Base-by-base conservation (phyloP, 1,140 invertebrate species). In the Drosophila leontia region DNA sequence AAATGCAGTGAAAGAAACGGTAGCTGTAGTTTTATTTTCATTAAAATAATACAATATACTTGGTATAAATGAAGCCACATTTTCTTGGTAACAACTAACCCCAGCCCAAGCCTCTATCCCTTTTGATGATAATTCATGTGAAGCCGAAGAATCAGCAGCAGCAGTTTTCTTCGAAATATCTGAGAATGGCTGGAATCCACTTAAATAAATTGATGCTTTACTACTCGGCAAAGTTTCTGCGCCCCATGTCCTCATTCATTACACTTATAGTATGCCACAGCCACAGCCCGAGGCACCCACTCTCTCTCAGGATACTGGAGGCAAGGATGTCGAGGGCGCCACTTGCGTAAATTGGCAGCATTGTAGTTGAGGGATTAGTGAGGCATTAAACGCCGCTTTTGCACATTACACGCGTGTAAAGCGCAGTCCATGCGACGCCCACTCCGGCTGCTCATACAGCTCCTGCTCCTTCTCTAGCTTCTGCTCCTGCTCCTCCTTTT, bases 321-420 rank as follows among this genome's bases (percentile, higher is more conserved):
- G 51, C 37, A 32, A 55, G 53, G 35, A 39, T 26, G 53, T 37
- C 13, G 35, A 37, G 41, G 70, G 65, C 85, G 82, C 69, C 85
- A 88, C 85, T 90, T 85, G 85, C 81, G 85, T 82, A 90, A 88
- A 88, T 88, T 88, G 85, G 85, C 85, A 88, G 85, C 81, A 90
- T 88, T 88, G 85, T 88, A 85, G 85, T 88, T 88, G 85, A 90
- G 85, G 85, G 85, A 88, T 88, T 88, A 88, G 85, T 85, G 85
- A 72, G 70, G 85, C 85, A 90, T 88, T 90, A 88, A 88, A 90
- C 85, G 81, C 85, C 87, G 85, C 90, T 88, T 88, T 88, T 88
- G 85, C 85, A 88, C 85, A 88, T 88, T 88, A 88, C 85, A 88
- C 85, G 85, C 85, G 81, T 88, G 85, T 88, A 88, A 88, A 90